phyloP scores from a whole-genome alignment of 2,113 vertebrate genomes.

The Brienomyrus brachyistius region DNA sequence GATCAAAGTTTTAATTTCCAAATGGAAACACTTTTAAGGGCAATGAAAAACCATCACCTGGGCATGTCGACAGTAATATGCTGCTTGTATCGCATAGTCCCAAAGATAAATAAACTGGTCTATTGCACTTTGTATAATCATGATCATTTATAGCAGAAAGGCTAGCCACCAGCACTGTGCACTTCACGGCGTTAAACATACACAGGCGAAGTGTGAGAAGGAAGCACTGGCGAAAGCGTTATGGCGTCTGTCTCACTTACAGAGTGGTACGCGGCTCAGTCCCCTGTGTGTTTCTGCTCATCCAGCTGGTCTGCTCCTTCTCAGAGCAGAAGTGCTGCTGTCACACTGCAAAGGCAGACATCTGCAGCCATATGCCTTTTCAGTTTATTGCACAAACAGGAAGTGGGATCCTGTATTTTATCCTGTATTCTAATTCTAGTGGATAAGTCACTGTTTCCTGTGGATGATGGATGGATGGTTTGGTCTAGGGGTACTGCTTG shows the following conservation, averaged over 20 bases:
- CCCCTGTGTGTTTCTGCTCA: background rate
- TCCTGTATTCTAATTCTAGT: background rate
- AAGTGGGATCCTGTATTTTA: background rate
- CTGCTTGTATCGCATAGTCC: background rate
- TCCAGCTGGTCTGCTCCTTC: background rate
- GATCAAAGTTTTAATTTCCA: background rate
- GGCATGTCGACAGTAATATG: background rate
- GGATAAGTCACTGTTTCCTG: background rate
- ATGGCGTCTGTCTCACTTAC: background rate
- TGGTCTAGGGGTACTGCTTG: background rate
- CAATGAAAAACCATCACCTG: background rate
- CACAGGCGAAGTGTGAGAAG: background rate
- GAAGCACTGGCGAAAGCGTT: background rate
- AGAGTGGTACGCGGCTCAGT: background rate
- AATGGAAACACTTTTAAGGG: background rate
- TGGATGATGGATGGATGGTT: background rate
- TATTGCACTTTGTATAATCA: background rate
- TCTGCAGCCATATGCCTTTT: background rate
- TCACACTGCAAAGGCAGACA: background rate
- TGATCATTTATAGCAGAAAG: background rate
- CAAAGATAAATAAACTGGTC: background rate
- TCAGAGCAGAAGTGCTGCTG: background rate
- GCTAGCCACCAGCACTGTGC: background rate
- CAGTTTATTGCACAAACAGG: background rate
- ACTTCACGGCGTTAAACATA: background rate